phyloP scores from a whole-genome alignment of 1,140 invertebrate genomes.

The Macrosteles quadrilineatus region DNA sequence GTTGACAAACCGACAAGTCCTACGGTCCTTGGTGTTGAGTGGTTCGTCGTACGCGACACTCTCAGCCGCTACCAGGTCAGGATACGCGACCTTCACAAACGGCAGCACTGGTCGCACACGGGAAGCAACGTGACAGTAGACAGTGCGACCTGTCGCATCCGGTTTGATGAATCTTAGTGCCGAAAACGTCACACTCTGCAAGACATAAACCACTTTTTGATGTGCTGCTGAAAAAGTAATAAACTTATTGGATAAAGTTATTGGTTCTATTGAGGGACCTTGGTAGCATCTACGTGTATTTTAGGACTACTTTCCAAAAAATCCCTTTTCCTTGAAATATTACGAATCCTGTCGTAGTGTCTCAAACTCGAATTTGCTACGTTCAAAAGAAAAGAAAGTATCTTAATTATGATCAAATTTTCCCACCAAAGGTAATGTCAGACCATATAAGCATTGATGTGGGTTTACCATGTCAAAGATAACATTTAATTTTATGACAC shows the following conservation, averaged over 20 bases:
- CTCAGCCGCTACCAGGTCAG: constrained; percentile 64
- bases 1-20: constrained; percentile 57
- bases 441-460: too few relatives aligned
- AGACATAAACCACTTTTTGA: background rate
- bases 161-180: background rate
- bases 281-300: too few relatives aligned
- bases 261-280: too few relatives aligned
- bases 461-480: too few relatives aligned
- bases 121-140: constrained; percentile 52
- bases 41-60: constrained; percentile 58
- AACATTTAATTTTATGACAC: too few relatives aligned
- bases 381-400: too few relatives aligned
- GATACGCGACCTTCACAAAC: constrained; percentile 76
- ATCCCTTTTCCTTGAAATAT: too few relatives aligned
- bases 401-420: too few relatives aligned
- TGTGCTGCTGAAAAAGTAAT: background rate
- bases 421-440: too few relatives aligned
- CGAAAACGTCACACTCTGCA: constrained; percentile 1
- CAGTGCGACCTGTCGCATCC: constrained; percentile 35
- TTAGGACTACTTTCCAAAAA: too few relatives aligned
- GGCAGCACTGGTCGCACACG: constrained; percentile 62
- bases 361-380: too few relatives aligned
- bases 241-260: background rate
- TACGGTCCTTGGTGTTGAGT: constrained; percentile 62
- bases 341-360: too few relatives aligned